Evolutionary conservation across 2,797 vertebrate species (phyloP).

Genomic region (Sciaenops ocellatus): DNA sequence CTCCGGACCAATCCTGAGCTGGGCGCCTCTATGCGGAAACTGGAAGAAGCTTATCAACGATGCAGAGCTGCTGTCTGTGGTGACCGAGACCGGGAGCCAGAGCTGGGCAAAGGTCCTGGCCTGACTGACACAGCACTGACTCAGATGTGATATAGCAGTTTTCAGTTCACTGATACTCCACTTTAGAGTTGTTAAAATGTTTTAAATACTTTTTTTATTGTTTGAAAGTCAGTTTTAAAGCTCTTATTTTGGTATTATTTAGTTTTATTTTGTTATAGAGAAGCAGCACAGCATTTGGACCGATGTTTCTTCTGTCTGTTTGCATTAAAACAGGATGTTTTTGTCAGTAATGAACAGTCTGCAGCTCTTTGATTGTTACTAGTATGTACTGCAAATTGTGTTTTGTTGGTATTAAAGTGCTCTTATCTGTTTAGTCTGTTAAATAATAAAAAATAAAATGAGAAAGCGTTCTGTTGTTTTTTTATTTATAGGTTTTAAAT

Average conservation of each 20-base stretch:
- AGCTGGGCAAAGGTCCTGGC: not conserved
- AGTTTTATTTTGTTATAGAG: not conserved
- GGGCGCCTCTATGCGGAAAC: slow-evolving; percentile 71
- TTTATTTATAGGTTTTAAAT: not conserved
- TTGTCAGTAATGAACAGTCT: not conserved
- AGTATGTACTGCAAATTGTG: not conserved
- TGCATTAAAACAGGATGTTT: not conserved
- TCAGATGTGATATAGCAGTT: slow-evolving; percentile 18
- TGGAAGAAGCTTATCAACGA: slow-evolving; percentile 82
- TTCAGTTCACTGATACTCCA: too few species aligned
- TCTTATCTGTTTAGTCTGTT: not conserved
- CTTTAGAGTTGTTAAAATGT: too few species aligned
- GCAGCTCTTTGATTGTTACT: not conserved
- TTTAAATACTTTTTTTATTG: too few species aligned
- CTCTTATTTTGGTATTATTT: too few species aligned
- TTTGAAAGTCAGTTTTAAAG: too few species aligned
- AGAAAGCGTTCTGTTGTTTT: slow-evolving; percentile 10
- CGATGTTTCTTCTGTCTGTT: not conserved
- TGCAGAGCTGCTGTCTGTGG: slow-evolving; percentile 81
- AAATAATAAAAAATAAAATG: slow-evolving; percentile 23
- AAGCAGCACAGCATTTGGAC: not conserved
- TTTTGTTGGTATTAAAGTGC: not conserved
- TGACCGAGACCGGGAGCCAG: slow-evolving; percentile 9
- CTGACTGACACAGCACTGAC: not conserved
- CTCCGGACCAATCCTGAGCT: slow-evolving; percentile 86